These are phyloP conservation scores for Girardinichthys multiradiatus DNA, from an alignment of 2,113 vertebrate genomes.

Conservation along the genomic window DNA sequence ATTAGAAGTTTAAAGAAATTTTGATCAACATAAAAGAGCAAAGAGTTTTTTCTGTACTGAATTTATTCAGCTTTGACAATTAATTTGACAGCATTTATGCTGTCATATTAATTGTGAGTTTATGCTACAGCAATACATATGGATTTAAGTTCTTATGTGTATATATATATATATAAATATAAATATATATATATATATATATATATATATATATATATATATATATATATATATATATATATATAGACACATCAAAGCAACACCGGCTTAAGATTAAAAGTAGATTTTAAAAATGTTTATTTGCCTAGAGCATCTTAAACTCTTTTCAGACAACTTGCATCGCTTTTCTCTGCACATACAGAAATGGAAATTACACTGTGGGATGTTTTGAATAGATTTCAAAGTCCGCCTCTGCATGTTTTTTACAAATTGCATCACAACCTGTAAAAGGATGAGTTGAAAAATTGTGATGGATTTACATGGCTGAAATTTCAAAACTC, in stretches of 20 bases:
- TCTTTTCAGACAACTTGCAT: conserved; percentile 5
- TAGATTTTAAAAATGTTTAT: conserved; percentile 16
- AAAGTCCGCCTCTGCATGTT: conserved; percentile 11
- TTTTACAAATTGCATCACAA: conserved; percentile 23
- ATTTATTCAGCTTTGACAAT: no score
- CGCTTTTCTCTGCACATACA: conserved; percentile 4
- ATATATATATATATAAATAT: no score
- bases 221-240: no score
- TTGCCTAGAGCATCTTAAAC: conserved; percentile 1
- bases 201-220: no score
- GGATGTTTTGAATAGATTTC: conserved; percentile 11
- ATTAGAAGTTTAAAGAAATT: not conserved
- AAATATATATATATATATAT: no score
- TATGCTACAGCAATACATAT: not conserved
- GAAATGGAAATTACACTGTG: not conserved
- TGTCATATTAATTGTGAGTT: not conserved
- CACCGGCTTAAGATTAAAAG: conserved; percentile 5
- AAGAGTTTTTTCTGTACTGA: not conserved
- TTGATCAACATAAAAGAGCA: not conserved
- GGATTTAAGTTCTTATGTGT: no score
- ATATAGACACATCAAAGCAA: not conserved
- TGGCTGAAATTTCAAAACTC: conserved; percentile 6
- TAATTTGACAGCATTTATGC: no score
- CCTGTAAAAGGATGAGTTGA: not conserved
- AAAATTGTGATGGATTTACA: conserved; percentile 24